These are phyloP conservation scores for Drosophila birchii DNA, from an alignment of 2,888 invertebrate genomes.

Conservation along the genomic window DNA sequence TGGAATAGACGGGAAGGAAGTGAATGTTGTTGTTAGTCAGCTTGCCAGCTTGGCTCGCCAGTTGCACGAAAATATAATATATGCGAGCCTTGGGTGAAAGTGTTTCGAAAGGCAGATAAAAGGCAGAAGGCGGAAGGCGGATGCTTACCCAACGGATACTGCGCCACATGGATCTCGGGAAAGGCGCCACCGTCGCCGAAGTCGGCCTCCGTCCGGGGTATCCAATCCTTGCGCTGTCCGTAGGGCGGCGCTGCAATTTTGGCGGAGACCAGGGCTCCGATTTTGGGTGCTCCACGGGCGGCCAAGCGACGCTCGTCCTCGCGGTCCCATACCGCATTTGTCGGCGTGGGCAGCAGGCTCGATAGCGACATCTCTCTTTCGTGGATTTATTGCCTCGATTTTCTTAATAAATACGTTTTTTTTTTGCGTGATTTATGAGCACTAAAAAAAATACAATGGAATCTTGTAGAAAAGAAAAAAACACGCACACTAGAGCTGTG, in stretches of 20 bases:
- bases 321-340: conserved; percentile 94
- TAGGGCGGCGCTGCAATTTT: conserved; percentile 92
- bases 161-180: conserved; percentile 98
- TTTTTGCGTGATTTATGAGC: conserved; percentile 1
- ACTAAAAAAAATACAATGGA: conserved; percentile 19
- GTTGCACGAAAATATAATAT: background rate
- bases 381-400: background rate
- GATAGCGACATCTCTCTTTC: conserved; percentile 79
- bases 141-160: conserved; percentile 96
- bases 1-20: conserved; percentile 31
- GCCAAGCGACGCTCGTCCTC: conserved; percentile 90
- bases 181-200: conserved; percentile 98
- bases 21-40: background rate
- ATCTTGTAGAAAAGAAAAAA: conserved; percentile 30
- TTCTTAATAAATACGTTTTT: background rate
- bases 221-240: conserved; percentile 97
- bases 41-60: background rate
- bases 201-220: conserved; percentile 92
- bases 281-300: conserved; percentile 82
- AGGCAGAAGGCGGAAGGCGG: background rate
- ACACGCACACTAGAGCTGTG: conserved; percentile 29
- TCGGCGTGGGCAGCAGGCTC: conserved; percentile 94
- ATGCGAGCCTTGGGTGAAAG: background rate
- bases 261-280: conserved; percentile 89
- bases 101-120: background rate